phyloP scores from a whole-genome alignment of 2,113 vertebrate genomes.

The Cervus canadensis region DNA sequence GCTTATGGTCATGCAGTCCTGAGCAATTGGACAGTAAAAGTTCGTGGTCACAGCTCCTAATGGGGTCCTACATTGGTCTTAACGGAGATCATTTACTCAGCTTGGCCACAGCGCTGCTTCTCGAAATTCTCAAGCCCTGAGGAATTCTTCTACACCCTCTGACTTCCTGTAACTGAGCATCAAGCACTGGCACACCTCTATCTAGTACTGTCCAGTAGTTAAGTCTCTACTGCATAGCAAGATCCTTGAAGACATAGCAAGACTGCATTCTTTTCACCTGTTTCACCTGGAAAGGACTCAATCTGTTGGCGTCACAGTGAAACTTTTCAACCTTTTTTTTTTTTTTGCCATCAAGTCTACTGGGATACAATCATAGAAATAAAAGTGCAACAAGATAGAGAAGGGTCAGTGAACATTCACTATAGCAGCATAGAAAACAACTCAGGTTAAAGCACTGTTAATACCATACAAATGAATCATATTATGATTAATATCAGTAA shows the following conservation, averaged over 20 bases:
- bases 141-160: background rate
- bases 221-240: background rate
- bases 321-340: background rate
- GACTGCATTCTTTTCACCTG: background rate
- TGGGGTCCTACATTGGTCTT: background rate
- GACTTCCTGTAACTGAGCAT: slow-evolving; percentile 40
- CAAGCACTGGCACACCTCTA: background rate
- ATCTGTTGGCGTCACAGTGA: background rate
- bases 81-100: background rate
- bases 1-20: background rate
- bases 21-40: background rate
- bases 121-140: background rate
- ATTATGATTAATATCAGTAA: background rate
- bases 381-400: background rate
- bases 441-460: slow-evolving; percentile 4
- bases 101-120: background rate
- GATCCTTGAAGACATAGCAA: background rate
- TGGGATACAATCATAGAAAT: background rate
- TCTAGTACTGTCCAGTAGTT: background rate
- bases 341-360: background rate
- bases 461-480: background rate
- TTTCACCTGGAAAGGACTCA: background rate
- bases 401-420: background rate
- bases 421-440: background rate
- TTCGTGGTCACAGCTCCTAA: background rate